These are phyloP conservation scores for Ostrea edulis DNA, from an alignment of 1,140 invertebrate genomes.

Conservation along the genomic window DNA sequence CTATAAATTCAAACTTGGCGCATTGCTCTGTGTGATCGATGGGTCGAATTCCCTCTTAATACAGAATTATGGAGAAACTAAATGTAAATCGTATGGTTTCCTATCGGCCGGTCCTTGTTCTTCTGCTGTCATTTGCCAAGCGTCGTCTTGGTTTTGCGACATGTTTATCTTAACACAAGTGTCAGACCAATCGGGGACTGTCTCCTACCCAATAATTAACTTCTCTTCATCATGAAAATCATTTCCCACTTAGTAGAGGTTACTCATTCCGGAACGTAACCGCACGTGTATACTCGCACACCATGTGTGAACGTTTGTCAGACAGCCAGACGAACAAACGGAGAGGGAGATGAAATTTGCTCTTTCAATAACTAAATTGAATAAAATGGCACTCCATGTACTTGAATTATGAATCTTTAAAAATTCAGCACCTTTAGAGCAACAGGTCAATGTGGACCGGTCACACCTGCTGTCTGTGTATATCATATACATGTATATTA, in stretches of 20 bases:
- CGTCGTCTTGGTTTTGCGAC: not conserved
- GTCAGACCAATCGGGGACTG: not conserved
- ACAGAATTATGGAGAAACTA: not conserved
- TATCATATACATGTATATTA: too few relatives aligned
- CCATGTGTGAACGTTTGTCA: too few relatives aligned
- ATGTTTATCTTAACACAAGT: not conserved
- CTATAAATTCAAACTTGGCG: not conserved
- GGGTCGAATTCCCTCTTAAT: not conserved
- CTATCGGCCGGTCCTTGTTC: not conserved
- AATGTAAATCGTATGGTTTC: constrained; percentile 22
- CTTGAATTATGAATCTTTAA: too few relatives aligned
- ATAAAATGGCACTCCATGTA: too few relatives aligned
- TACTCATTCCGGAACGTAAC: too few relatives aligned
- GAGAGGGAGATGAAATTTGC: too few relatives aligned
- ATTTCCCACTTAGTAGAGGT: not conserved
- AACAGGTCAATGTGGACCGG: too few relatives aligned
- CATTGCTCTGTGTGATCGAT: not conserved
- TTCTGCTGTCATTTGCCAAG: not conserved
- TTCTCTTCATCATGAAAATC: not conserved
- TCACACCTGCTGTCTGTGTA: too few relatives aligned
- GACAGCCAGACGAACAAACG: too few relatives aligned
- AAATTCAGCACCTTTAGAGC: too few relatives aligned
- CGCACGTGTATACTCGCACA: too few relatives aligned
- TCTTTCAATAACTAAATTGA: too few relatives aligned
- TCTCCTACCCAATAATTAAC: not conserved